Conservation (phyloP, 2,888 invertebrate species). For the Apodemia hepburni region DNA sequence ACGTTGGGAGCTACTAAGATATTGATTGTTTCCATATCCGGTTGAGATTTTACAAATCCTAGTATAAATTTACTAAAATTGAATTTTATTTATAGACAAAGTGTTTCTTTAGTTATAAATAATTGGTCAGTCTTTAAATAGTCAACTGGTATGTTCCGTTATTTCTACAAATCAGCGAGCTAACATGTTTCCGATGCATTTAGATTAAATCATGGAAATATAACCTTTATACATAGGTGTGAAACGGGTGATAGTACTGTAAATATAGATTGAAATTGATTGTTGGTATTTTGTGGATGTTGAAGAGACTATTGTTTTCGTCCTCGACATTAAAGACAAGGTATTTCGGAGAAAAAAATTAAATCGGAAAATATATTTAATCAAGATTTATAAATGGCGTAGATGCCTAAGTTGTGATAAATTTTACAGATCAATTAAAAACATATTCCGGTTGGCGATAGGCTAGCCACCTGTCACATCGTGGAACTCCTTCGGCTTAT, state of each 20-base stretch:
- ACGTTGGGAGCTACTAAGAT: too few relatives aligned
- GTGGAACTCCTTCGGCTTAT: too few relatives aligned
- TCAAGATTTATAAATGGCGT: too few relatives aligned
- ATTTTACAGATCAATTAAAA: too few relatives aligned
- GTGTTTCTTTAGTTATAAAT: conserved; percentile 21
- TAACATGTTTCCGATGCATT: conserved; percentile 42
- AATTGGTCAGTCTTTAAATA: conserved; percentile 41
- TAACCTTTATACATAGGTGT: conserved; percentile 30
- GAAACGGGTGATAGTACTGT: conserved; percentile 31
- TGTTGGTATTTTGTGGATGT: conserved; percentile 1
- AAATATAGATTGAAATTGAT: conserved; percentile 5
- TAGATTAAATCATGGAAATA: conserved; percentile 31
- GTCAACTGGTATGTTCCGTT: conserved; percentile 63
- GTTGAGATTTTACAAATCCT: too few relatives aligned
- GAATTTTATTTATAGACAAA: too few relatives aligned
- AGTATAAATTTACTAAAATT: too few relatives aligned
- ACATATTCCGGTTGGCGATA: too few relatives aligned
- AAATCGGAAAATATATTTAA: too few relatives aligned
- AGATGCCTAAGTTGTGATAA: too few relatives aligned
- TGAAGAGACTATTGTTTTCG: background rate
- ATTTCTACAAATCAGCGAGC: conserved; percentile 63
- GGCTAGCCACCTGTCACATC: too few relatives aligned
- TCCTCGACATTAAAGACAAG: background rate
- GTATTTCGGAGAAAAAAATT: background rate
- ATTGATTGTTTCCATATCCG: too few relatives aligned